Evolutionary conservation across 2,113 vertebrate species (phyloP).

Genomic region (Centrocercus urophasianus): DNA sequence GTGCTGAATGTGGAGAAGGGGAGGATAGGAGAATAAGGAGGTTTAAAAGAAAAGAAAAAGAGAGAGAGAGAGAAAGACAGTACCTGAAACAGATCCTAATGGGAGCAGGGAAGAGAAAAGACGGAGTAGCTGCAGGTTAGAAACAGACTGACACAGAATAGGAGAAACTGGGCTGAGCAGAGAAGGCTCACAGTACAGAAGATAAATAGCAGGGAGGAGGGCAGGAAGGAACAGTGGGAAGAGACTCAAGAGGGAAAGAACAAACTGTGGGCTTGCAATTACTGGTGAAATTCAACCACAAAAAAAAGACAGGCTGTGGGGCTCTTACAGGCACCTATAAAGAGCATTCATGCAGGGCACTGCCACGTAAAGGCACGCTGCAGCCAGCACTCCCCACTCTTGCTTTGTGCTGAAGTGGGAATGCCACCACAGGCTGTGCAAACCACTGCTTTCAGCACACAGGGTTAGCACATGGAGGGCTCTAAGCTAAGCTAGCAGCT

Average conservation of each 20-base stretch:
- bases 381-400: neutral
- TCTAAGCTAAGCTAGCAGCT: neutral
- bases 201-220: neutral
- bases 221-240: neutral
- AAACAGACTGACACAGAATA: slow-evolving; percentile 40
- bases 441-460: neutral
- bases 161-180: neutral
- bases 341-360: rapidly evolving
- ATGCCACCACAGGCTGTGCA: neutral
- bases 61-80: slow-evolving; percentile 61
- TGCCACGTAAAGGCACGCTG: rapidly evolving
- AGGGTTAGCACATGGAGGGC: neutral
- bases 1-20: neutral
- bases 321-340: neutral
- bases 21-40: neutral
- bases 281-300: neutral
- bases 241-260: neutral
- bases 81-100: slow-evolving; percentile 98
- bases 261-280: rapidly evolving
- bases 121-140: slow-evolving; percentile 76
- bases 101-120: slow-evolving; percentile 84
- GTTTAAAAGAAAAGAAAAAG: neutral
- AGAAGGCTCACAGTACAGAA: neutral
- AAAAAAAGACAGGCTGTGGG: neutral
- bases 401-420: rapidly evolving